Conservation (phyloP, 1,140 invertebrate genomes). For the Caenorhabditis briggsae region DNA sequence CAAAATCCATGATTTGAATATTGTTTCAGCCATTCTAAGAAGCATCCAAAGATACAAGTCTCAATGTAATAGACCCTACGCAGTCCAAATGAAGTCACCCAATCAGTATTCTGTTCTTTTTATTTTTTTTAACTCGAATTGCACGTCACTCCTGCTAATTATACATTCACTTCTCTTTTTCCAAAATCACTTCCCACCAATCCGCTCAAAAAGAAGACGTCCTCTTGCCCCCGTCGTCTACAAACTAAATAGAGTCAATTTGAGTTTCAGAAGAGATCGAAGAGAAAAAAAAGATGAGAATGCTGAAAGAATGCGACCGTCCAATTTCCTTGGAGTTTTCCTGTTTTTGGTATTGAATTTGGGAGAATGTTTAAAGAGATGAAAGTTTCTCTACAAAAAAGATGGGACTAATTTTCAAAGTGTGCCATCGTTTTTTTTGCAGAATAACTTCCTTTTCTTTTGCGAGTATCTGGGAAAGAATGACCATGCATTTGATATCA, state of each 20-base stretch:
- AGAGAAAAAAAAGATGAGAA: background rate
- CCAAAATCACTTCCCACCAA: conserved; percentile 22
- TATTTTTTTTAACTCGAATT: background rate
- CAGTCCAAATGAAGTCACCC: background rate
- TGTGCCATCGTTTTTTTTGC: background rate
- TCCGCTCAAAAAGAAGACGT: background rate
- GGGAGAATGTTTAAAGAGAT: background rate
- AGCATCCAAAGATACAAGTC: background rate
- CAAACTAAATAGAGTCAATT: conserved; percentile 30
- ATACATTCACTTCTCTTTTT: conserved; percentile 11
- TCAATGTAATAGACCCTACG: conserved; percentile 8
- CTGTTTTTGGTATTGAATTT: background rate
- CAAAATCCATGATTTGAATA: too few species aligned
- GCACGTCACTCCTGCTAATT: conserved; percentile 30
- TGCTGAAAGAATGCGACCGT: background rate
- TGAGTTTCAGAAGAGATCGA: conserved; percentile 32
- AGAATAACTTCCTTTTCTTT: background rate
- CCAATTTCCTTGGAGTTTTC: conserved; percentile 23
- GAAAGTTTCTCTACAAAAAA: background rate
- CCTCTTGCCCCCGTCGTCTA: background rate
- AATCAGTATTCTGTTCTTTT: background rate
- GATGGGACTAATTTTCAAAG: background rate
- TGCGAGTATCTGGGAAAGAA: background rate
- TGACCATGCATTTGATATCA: background rate
- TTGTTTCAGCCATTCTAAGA: too few species aligned